Evolutionary conservation across 2,888 invertebrate species (phyloP), one percentile per base, ranked within the genome.

Genomic region (Brachylomia viminalis): DNA sequence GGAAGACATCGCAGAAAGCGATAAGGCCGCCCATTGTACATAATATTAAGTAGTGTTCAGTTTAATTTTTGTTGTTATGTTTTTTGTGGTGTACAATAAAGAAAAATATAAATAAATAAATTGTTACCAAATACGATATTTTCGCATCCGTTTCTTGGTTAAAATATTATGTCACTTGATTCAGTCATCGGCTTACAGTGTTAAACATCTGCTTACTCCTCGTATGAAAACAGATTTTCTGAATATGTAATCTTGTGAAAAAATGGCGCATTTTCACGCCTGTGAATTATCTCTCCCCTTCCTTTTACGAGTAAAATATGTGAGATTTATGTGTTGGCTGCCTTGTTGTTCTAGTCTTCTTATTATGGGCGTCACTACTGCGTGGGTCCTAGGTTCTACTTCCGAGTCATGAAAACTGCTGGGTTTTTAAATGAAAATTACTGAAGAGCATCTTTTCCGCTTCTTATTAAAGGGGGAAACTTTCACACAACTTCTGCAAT

Each of bases 281-380:
- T n/a, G 56, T 65, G 68, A 67, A 71, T 83, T 72, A 82, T 74
- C 45, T 72, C 68, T 72, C n/a, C 17, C 61, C 64, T 38, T 56
- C 62, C 76, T 67, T 69, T 65, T 68, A 64, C 61, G 58, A 47
- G 65, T 64, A 73, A 78, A 86, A 86, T 77, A 86, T 80, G 80
- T 64, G 45, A 47, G 77, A 86, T 83, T 86, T 85, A 85, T 83
- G 74, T n/a, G 47, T 33, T 42, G 23, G 5, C 49, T 45, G 33
- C 56, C 8, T 45, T n/a, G 49, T 27, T 73, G 33, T 77, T 20
- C 27, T 30, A 49, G 33, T 27, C 23, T 62, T 52, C 2, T 10
- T 23, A n/a, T 42, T 47, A 58, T 8, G 33, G n/a, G 49, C 15
- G n/a, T 10, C 10, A 33, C 54, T 67, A 7, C 20, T 30, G n/a